Evolutionary conservation across 2,888 invertebrate species (phyloP).

Genomic region (Ethmia dodecea): DNA sequence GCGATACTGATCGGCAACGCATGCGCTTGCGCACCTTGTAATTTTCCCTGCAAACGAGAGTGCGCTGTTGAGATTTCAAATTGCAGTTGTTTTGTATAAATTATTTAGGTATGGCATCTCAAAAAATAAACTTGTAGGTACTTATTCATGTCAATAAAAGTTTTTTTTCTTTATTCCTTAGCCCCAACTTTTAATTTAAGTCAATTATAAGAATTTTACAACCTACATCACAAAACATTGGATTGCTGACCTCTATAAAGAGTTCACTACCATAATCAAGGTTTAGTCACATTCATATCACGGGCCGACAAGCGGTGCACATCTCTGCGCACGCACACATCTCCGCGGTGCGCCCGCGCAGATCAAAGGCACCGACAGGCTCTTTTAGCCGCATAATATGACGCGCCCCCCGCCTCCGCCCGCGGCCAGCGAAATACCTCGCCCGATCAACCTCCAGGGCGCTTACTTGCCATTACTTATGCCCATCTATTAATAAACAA

Average conservation of each 20-base stretch:
- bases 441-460: slow-evolving; percentile 54
- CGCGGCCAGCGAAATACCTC: slow-evolving; percentile 62
- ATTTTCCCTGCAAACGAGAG: slow-evolving; percentile 41
- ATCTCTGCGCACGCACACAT: slow-evolving; percentile 49
- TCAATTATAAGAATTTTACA: slow-evolving; percentile 42
- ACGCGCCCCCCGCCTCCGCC: slow-evolving; percentile 65
- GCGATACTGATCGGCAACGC: slow-evolving; percentile 47
- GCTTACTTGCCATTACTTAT: slow-evolving; percentile 74
- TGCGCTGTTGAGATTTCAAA: slow-evolving; percentile 23
- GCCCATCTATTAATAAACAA: slow-evolving; percentile 74
- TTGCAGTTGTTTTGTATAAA: too few species aligned
- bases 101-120: slow-evolving; percentile 1
- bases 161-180: too few species aligned
- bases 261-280: slow-evolving; percentile 74
- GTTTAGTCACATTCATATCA: slow-evolving; percentile 76
- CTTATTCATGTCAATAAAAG: too few species aligned
- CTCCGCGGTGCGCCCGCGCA: slow-evolving; percentile 34
- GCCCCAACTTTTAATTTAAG: too few species aligned
- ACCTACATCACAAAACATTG: slow-evolving; percentile 42
- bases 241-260: slow-evolving; percentile 66
- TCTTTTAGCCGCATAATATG: slow-evolving; percentile 78
- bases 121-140: too few species aligned
- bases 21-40: slow-evolving; percentile 40
- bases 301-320: slow-evolving; percentile 70
- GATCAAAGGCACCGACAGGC: slow-evolving; percentile 77